These are phyloP conservation scores for Halyomorpha halys DNA, from an alignment of 1,140 invertebrate species.

Conservation along the genomic window DNA sequence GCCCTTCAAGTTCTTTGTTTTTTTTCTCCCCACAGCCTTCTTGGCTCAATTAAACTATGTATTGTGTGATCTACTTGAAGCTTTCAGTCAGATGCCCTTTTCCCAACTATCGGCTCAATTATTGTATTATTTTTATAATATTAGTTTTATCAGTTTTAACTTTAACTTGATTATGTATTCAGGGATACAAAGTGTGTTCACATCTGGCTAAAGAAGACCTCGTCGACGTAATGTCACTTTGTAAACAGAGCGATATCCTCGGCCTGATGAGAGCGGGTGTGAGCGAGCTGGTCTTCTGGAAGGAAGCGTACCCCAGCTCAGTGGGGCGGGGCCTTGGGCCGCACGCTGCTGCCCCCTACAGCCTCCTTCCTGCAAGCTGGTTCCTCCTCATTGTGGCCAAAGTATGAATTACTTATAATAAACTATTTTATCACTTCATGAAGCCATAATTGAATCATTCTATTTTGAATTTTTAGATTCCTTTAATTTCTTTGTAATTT, in stretches of 20 bases:
- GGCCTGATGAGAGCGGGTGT: conserved; percentile 51
- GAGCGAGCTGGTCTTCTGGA: conserved; percentile 62
- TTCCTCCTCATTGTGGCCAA: conserved; percentile 65
- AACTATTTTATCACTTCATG: background rate
- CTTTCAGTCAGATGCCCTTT: too few species aligned
- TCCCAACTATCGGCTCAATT: too few species aligned
- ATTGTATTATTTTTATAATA: too few species aligned
- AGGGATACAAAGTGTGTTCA: conserved; percentile 56
- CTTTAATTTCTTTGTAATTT: too few species aligned
- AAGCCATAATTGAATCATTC: too few species aligned
- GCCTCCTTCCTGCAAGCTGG: conserved; percentile 46
- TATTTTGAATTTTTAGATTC: too few species aligned
- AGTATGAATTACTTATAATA: conserved; percentile 35
- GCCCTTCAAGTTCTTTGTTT: too few species aligned
- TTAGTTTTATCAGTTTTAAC: background rate
- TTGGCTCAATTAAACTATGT: too few species aligned
- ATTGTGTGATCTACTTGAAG: too few species aligned
- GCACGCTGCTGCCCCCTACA: conserved; percentile 22
- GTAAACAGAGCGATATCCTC: conserved; percentile 55
- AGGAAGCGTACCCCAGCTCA: conserved; percentile 51
- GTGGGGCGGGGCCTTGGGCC: conserved; percentile 34
- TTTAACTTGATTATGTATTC: background rate
- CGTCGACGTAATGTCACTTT: conserved; percentile 55
- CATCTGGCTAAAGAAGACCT: conserved; percentile 59
- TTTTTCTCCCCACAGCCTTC: too few species aligned